A percentile compares a stretch with the other conserved stretches of the same genome.
Conservation (phyloP, 2,888 invertebrate species). For the Caradrina clavipalpis region DNA sequence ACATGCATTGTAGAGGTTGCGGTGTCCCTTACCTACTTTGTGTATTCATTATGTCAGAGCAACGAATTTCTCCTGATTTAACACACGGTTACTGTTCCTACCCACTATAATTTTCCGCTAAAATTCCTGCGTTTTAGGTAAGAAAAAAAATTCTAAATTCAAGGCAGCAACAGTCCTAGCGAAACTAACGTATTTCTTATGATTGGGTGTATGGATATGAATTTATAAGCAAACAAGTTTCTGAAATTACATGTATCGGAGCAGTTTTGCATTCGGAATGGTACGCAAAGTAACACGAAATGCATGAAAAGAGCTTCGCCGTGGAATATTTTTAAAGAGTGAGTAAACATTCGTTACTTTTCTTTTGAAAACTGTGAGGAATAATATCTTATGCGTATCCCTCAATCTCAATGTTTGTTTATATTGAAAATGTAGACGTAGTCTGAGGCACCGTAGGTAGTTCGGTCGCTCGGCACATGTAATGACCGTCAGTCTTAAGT, state of each 20-base stretch:
- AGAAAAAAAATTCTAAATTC: constrained; percentile 49
- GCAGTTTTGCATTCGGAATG: constrained; percentile 62
- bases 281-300: constrained; percentile 57
- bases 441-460: constrained; percentile 1
- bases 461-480: constrained; percentile 16
- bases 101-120: constrained; percentile 25
- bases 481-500: constrained; percentile 42
- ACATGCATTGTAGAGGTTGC: constrained; percentile 44
- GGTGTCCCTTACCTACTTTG: constrained; percentile 30
- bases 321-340: constrained; percentile 59
- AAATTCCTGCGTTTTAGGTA: constrained; percentile 40
- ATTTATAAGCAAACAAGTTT: constrained; percentile 58
- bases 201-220: constrained; percentile 39
- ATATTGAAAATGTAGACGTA: constrained; percentile 32
- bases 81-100: constrained; percentile 12
- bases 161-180: constrained; percentile 35
- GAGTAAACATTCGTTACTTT: constrained; percentile 55
- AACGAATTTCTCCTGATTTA: constrained; percentile 29
- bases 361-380: constrained; percentile 49
- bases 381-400: constrained; percentile 37
- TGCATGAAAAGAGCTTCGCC: constrained; percentile 55
- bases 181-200: constrained; percentile 39
- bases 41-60: constrained; percentile 23
- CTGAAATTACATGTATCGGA: constrained; percentile 59
- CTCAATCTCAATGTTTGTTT: constrained; percentile 37